Conservation (phyloP, 2,888 invertebrate genomes). For the Mythimna vitellina region DNA sequence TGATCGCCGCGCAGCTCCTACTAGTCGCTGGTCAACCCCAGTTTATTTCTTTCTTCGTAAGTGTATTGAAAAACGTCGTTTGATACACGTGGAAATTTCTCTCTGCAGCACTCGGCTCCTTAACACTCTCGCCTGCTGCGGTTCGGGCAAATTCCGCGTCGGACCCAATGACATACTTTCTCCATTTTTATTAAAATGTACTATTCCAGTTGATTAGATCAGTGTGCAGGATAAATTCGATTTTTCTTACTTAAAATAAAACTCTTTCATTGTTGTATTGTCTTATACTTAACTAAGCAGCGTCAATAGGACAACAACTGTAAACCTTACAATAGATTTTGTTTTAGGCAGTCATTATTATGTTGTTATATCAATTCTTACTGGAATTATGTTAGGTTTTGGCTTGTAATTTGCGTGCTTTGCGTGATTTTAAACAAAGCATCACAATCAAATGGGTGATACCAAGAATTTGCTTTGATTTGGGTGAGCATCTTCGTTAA, state of each 20-base stretch:
- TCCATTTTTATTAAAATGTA: too few relatives aligned
- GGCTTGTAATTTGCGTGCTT: background rate
- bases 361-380: background rate
- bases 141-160: too few relatives aligned
- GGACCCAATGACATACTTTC: too few relatives aligned
- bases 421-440: background rate
- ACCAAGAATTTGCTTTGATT: background rate
- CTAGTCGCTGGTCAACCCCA: too few relatives aligned
- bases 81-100: too few relatives aligned
- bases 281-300: slow-evolving; percentile 36
- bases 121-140: too few relatives aligned
- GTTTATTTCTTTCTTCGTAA: too few relatives aligned
- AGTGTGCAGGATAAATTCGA: background rate
- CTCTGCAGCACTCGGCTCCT: too few relatives aligned
- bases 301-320: slow-evolving; percentile 26
- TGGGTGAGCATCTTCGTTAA: background rate
- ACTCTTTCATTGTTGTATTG: slow-evolving; percentile 26
- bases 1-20: too few relatives aligned
- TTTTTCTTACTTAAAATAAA: slow-evolving; percentile 17
- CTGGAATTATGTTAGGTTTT: slow-evolving; percentile 3
- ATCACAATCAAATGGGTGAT: background rate
- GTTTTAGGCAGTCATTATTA: background rate
- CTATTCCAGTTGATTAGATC: background rate
- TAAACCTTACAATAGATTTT: slow-evolving; percentile 16
- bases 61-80: too few relatives aligned